Evolutionary conservation across 2,888 invertebrate species (phyloP), one percentile per base, ranked within the genome.

Genomic region (Calliopum simillimum): DNA sequence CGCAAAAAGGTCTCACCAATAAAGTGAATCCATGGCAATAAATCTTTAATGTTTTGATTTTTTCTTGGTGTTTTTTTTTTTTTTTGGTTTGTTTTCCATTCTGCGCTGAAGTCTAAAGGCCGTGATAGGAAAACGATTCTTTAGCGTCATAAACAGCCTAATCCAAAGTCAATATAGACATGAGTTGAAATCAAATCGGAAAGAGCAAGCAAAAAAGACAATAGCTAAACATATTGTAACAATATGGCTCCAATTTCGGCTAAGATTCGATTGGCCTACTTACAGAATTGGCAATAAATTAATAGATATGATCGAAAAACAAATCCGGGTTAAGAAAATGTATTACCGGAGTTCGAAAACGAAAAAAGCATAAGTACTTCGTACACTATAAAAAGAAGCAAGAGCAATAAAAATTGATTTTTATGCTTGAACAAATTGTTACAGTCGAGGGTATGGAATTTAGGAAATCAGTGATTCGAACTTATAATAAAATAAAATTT

Each of bases 91-190:
- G n/a, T n/a, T n/a, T n/a, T n/a, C n/a, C n/a, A 33, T 33, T 8
- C 33, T 33, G 33, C 8, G 33, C 33, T 8, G 8, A 33, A 33
- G 33, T 33, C 33, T 33, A 33, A 33, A 33, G 8, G 33, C 33
- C 8, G 33, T 33, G 33, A 33, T 33, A 8, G 33, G 33, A 33
- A 33, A 33, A 33, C 33, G 33, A 33, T 33, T 51, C n/a, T 4
- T 51, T 51, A 16, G 21, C 51, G 16, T 21, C 51, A 51, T 51
- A 51, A 11, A 4, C 51, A 16, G 51, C 51, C 21, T 51, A 51
- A 51, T 51, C 51, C 51, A 21, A 16, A 51, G 51, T 51, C 51
- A 51, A 51, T 51, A 51, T 51, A 51, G 16, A 51, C 51, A 51
- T 51, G 51, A 51, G 19, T 19, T n/a, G 21, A 21, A 51, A 16